phyloP scores from a whole-genome alignment of 2,888 invertebrate species.

The Drosophila austrosaltans region DNA sequence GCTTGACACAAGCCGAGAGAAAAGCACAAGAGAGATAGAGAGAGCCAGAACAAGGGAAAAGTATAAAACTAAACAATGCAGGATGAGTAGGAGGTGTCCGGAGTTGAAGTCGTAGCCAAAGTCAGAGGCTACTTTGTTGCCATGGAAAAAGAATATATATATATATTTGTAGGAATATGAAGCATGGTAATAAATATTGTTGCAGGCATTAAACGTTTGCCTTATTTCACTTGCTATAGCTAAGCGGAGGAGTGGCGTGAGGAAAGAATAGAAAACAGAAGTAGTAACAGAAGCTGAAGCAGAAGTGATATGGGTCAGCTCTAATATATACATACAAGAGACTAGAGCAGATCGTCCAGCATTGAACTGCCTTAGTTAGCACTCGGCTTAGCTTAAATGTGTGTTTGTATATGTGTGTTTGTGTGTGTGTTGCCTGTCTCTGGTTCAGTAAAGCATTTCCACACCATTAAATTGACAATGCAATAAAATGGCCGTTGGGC shows the following conservation, averaged over 20 bases:
- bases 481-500: constrained; percentile 69
- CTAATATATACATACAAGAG: too few species aligned
- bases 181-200: constrained; percentile 79
- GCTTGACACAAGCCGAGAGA: constrained; percentile 69
- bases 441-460: constrained; percentile 70
- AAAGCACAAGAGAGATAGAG: constrained; percentile 32
- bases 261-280: constrained; percentile 3
- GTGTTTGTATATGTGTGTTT: constrained; percentile 26
- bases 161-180: constrained; percentile 71
- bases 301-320: constrained; percentile 41
- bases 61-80: constrained; percentile 53
- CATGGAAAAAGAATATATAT: constrained; percentile 23
- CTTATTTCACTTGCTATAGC: constrained; percentile 63
- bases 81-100: constrained; percentile 28
- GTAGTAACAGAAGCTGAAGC: constrained; percentile 5
- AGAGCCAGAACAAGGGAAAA: constrained; percentile 29
- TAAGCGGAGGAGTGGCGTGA: neutral
- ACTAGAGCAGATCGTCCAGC: constrained; percentile 35
- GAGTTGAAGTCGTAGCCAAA: constrained; percentile 23
- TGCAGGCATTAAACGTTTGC: constrained; percentile 78
- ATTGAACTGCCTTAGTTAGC: constrained; percentile 72
- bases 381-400: constrained; percentile 53
- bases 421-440: constrained; percentile 16
- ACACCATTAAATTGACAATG: constrained; percentile 80
- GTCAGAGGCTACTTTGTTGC: constrained; percentile 56